These are phyloP conservation scores for Orussus abietinus DNA, from an alignment of 1,140 invertebrate species.

Conservation along the genomic window DNA sequence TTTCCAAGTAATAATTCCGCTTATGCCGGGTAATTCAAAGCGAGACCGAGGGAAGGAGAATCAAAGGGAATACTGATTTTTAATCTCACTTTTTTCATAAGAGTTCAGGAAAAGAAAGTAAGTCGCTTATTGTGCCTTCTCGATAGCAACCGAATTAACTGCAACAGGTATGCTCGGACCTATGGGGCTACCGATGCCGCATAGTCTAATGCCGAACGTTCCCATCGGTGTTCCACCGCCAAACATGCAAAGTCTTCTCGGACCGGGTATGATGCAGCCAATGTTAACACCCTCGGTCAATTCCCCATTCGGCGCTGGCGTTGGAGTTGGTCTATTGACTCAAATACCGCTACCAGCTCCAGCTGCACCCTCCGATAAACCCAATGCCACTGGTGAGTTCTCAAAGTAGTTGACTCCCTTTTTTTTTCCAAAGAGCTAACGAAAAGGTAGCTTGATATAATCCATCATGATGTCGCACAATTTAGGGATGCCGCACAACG, in stretches of 20 bases:
- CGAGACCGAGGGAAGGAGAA: no score
- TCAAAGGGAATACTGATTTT: no score
- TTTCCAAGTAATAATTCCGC: no score
- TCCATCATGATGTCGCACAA: slow-evolving; percentile 1
- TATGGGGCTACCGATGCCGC: slow-evolving; percentile 55
- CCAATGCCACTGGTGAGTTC: slow-evolving; percentile 43
- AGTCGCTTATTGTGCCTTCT: slow-evolving; percentile 24
- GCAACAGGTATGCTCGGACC: slow-evolving; percentile 50
- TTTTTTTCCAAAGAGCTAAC: slow-evolving; percentile 2
- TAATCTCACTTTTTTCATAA: no score
- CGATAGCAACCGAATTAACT: background rate
- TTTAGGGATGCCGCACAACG: slow-evolving; percentile 48
- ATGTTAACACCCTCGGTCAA: slow-evolving; percentile 51
- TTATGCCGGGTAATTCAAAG: no score
- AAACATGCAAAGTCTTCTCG: slow-evolving; percentile 55
- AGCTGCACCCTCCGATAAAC: slow-evolving; percentile 48
- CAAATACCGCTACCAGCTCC: slow-evolving; percentile 52
- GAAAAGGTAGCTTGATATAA: slow-evolving; percentile 1
- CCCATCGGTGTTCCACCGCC: slow-evolving; percentile 65
- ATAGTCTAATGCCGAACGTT: slow-evolving; percentile 58
- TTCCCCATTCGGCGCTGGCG: slow-evolving; percentile 48
- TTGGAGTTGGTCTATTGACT: slow-evolving; percentile 44
- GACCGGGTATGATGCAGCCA: slow-evolving; percentile 55
- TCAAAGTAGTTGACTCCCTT: slow-evolving; percentile 2
- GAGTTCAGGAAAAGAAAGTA: no score